Conservation (phyloP, 2,797 vertebrate species). For the Anniella stebbinsi region DNA sequence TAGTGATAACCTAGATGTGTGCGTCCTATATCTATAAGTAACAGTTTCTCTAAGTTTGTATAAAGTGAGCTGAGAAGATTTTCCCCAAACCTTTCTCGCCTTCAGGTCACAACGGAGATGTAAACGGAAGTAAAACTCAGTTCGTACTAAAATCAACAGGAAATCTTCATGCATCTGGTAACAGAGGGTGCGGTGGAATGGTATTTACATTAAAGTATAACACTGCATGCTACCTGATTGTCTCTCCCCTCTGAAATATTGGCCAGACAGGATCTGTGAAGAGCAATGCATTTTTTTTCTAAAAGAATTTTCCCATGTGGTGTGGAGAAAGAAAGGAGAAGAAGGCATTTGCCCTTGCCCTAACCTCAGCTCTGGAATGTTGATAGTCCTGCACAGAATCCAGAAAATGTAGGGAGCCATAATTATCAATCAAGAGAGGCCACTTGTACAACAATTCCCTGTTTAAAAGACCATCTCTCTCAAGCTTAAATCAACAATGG, state of each 20-base stretch:
- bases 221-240: not conserved
- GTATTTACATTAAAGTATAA: conserved; percentile 4
- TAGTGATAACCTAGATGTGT: not conserved
- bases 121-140: not conserved
- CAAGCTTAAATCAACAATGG: not conserved
- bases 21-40: not conserved
- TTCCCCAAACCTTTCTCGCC: not conserved
- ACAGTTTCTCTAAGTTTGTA: too few relatives aligned
- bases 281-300: not conserved
- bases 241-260: not conserved
- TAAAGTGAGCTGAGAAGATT: not conserved
- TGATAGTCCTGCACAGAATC: not conserved
- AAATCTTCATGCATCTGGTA: not conserved
- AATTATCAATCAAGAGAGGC: not conserved
- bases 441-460: not conserved
- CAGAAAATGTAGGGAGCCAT: not conserved
- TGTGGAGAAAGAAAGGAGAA: not conserved
- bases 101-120: not conserved
- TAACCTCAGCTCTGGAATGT: conserved; percentile 12
- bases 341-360: not conserved
- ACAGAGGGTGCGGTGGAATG: not conserved
- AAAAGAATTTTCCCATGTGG: not conserved
- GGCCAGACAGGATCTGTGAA: not conserved
- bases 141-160: conserved; percentile 7
- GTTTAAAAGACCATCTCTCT: not conserved